These are phyloP conservation scores for Sardina pilchardus DNA, from an alignment of 2,113 vertebrate genomes.

Conservation along the genomic window DNA sequence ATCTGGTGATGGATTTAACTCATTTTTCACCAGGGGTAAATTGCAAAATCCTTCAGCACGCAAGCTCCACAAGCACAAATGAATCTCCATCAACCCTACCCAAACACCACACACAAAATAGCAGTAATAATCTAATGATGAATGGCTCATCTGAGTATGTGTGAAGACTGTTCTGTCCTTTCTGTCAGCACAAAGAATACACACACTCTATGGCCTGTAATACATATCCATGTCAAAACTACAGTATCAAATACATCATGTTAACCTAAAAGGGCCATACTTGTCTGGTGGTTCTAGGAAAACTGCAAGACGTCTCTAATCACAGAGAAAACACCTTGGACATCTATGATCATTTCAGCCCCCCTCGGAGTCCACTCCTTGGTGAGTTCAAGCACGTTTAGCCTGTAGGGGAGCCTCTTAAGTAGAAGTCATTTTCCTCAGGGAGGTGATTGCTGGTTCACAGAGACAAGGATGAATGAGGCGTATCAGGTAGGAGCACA, in stretches of 20 bases:
- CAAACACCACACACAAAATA: background rate
- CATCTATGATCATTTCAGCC: background rate
- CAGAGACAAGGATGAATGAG: slow-evolving; percentile 2
- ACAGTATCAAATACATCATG: background rate
- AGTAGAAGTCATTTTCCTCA: background rate
- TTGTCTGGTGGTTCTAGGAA: no score
- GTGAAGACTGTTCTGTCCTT: background rate
- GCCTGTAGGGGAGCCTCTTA: background rate
- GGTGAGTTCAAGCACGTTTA: background rate
- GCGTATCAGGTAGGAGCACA: background rate
- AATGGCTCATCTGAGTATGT: background rate
- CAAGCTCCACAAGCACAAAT: background rate
- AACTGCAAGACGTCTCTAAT: background rate
- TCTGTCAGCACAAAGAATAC: background rate
- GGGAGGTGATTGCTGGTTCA: background rate
- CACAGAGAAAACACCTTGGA: background rate
- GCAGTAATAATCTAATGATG: background rate
- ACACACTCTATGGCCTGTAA: background rate
- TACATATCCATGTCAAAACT: background rate
- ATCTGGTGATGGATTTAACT: background rate
- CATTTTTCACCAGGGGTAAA: background rate
- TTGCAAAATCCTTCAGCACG: background rate
- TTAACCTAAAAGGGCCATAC: no score
- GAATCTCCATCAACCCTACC: background rate
- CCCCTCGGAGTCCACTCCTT: background rate